Percentiles rank a stretch among this genome's conserved stretches.
These are phyloP conservation scores for Cynocephalus volans DNA, from an alignment of 2,113 vertebrate species.

Conservation along the genomic window DNA sequence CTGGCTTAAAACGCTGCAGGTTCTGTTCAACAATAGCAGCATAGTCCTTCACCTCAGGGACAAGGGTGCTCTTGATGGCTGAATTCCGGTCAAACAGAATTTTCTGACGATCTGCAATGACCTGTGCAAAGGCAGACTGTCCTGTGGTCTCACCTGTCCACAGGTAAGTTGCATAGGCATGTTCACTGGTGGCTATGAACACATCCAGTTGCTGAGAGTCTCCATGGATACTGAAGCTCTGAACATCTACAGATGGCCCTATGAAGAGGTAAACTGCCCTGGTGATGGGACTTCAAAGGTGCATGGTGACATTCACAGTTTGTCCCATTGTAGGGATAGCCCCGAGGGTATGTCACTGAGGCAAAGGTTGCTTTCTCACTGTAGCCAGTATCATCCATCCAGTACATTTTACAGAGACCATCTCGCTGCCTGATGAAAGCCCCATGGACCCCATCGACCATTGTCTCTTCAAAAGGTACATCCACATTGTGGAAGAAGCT, in stretches of 20 bases:
- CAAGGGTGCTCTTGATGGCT: slow-evolving; percentile 81
- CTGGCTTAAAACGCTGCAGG: slow-evolving; percentile 95
- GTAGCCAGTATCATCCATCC: slow-evolving; percentile 97
- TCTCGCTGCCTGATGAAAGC: slow-evolving; percentile 93
- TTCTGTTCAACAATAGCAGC: slow-evolving; percentile 93
- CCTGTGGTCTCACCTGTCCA: slow-evolving; percentile 91
- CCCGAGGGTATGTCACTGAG: slow-evolving; percentile 94
- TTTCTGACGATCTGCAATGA: slow-evolving; percentile 93
- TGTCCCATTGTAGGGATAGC: slow-evolving; percentile 97
- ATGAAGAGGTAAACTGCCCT: slow-evolving; percentile 96
- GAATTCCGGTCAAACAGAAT: slow-evolving; percentile 93
- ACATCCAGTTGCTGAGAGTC: slow-evolving; percentile 94
- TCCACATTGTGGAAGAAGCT: slow-evolving; percentile 99
- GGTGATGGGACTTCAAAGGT: slow-evolving; percentile 92
- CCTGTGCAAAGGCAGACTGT: slow-evolving; percentile 93
- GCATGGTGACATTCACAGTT: slow-evolving; percentile 98
- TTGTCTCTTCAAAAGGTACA: slow-evolving; percentile 92
- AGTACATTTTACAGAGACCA: slow-evolving; percentile 97
- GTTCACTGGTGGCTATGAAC: slow-evolving; percentile 93
- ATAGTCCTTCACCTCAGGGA: slow-evolving; percentile 94
- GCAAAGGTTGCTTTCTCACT: slow-evolving; percentile 93
- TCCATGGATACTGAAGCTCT: slow-evolving; percentile 94
- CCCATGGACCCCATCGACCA: slow-evolving; percentile 93
- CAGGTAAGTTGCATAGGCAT: slow-evolving; percentile 94
- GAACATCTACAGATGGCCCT: slow-evolving; percentile 94